Conservation (phyloP, 2,888 invertebrate species). For the Lottia scabra region DNA sequence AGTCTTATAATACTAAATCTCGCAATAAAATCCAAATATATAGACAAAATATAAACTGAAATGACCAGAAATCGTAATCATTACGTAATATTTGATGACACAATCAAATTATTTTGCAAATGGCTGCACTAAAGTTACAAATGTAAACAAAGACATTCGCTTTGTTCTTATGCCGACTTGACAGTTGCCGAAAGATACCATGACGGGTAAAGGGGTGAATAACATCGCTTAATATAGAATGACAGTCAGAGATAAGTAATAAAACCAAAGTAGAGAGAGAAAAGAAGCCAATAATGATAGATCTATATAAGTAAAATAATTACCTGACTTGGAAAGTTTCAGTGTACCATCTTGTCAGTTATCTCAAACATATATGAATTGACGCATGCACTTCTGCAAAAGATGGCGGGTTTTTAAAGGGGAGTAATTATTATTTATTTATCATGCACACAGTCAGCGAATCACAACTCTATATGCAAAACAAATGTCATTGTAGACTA, state of each 20-base stretch:
- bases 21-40: too few species aligned
- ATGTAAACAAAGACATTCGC: conserved; percentile 22
- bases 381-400: conserved; percentile 7
- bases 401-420: conserved; percentile 7
- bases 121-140: conserved; percentile 20
- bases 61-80: too few species aligned
- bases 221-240: too few species aligned
- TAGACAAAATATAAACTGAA: too few species aligned
- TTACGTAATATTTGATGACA: too few species aligned
- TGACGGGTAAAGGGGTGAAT: too few species aligned
- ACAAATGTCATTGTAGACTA: neutral
- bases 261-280: too few species aligned
- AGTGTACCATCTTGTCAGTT: conserved; percentile 1
- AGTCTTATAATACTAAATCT: neutral
- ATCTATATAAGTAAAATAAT: neutral
- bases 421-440: conserved; percentile 7
- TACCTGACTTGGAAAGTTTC: neutral
- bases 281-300: too few species aligned
- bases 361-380: conserved; percentile 3
- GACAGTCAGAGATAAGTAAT: too few species aligned
- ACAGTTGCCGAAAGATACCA: conserved; percentile 13
- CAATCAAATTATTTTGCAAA: conserved; percentile 17
- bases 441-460: neutral
- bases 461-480: neutral
- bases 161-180: conserved; percentile 18